phyloP scores from a whole-genome alignment of 1,140 invertebrate genomes.

The Belonocnema kinseyi region DNA sequence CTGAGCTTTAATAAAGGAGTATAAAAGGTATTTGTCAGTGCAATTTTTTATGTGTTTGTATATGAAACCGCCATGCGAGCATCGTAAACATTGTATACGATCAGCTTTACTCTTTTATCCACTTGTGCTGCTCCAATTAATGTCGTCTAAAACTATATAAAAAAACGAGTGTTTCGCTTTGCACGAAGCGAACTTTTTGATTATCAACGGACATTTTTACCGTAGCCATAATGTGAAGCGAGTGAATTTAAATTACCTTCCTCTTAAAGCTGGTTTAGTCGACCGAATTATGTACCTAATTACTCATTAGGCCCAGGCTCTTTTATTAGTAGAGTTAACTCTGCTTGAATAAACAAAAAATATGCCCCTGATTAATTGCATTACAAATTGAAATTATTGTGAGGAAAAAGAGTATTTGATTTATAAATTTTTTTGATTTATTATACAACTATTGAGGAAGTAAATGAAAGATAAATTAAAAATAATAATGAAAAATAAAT shows the following conservation, averaged over 20 bases:
- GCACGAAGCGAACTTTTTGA: not conserved
- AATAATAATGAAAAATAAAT: no score
- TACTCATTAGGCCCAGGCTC: not conserved
- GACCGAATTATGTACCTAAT: not conserved
- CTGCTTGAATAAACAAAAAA: no score
- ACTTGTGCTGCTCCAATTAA: not conserved
- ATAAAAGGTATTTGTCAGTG: not conserved
- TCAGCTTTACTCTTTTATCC: conserved; percentile 16
- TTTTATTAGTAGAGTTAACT: no score
- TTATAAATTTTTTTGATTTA: no score
- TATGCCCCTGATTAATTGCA: no score
- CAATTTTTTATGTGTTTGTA: not conserved
- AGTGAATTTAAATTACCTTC: not conserved
- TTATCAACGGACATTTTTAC: not conserved
- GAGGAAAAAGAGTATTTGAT: no score
- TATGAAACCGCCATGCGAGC: not conserved
- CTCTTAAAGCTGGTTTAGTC: not conserved
- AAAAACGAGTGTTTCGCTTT: not conserved
- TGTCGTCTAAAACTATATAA: not conserved
- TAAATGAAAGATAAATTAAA: no score
- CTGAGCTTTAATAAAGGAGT: not conserved
- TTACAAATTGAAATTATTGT: no score
- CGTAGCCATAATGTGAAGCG: not conserved
- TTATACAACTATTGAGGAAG: no score
- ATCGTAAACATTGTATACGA: not conserved